phyloP scores from a whole-genome alignment of 2,888 invertebrate species.

The Mantis religiosa region DNA sequence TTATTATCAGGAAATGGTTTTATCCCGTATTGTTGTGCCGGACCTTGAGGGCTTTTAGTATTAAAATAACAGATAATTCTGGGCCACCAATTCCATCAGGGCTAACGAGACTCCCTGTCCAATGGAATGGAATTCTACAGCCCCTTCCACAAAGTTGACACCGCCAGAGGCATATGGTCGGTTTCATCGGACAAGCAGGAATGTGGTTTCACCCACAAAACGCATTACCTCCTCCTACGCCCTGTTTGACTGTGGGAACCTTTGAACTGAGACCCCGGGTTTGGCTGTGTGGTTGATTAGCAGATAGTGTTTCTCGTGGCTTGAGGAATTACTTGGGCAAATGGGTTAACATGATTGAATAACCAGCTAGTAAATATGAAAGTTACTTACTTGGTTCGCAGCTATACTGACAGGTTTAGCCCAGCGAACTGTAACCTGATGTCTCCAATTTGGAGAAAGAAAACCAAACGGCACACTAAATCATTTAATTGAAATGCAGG shows the following conservation, averaged over 20 bases:
- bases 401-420: neutral
- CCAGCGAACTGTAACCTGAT: neutral
- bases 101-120: neutral
- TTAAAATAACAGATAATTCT: neutral
- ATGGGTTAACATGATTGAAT: neutral
- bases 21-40: neutral
- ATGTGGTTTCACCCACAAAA: neutral
- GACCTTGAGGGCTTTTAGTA: neutral
- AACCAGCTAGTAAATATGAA: neutral
- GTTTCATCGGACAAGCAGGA: neutral
- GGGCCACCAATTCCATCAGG: neutral
- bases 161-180: neutral
- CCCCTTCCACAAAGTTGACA: neutral
- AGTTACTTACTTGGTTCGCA: neutral
- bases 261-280: neutral
- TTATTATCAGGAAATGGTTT: neutral
- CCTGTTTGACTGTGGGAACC: neutral
- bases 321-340: neutral
- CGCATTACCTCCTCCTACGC: neutral
- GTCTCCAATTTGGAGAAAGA: neutral
- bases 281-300: neutral
- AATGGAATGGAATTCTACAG: neutral
- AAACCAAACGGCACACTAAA: too few species aligned
- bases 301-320: neutral
- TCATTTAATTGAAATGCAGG: too few species aligned